These are phyloP conservation scores for Diabrotica virgifera DNA, from an alignment of 1,140 invertebrate species.

Conservation along the genomic window DNA sequence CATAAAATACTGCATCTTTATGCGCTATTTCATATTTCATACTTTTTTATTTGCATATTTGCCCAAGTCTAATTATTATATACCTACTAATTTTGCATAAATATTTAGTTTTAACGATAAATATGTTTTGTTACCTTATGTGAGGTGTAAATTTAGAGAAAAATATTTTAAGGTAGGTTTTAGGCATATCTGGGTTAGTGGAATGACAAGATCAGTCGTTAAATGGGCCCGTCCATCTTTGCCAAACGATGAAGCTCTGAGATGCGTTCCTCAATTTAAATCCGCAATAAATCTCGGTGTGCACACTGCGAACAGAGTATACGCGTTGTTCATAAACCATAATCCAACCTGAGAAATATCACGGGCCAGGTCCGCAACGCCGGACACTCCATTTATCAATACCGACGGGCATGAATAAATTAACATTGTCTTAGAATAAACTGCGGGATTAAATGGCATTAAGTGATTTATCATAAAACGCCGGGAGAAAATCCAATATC, in stretches of 20 bases:
- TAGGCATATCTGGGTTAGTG: too few species aligned
- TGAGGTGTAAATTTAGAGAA: too few species aligned
- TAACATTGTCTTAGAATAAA: conserved; percentile 41
- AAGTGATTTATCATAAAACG: conserved; percentile 42
- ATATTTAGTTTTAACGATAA: too few species aligned
- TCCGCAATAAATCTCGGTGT: conserved; percentile 12
- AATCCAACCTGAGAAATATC: conserved; percentile 32
- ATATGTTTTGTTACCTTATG: too few species aligned
- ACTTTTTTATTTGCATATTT: too few species aligned
- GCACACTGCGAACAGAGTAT: not conserved
- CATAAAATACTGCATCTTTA: too few species aligned
- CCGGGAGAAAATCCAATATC: conserved; percentile 41
- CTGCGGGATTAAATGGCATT: conserved; percentile 40
- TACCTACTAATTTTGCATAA: too few species aligned
- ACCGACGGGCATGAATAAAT: conserved; percentile 40
- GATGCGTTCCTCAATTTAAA: conserved; percentile 17
- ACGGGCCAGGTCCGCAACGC: conserved; percentile 15
- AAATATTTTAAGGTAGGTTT: too few species aligned
- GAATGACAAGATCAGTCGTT: too few species aligned
- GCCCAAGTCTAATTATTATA: too few species aligned
- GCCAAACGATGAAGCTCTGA: not conserved
- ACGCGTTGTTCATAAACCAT: conserved; percentile 22
- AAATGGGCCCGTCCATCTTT: too few species aligned
- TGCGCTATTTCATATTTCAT: too few species aligned
- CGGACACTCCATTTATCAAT: conserved; percentile 42